Conservation (phyloP, 1,140 invertebrate genomes). For the Fopius arisanus region DNA sequence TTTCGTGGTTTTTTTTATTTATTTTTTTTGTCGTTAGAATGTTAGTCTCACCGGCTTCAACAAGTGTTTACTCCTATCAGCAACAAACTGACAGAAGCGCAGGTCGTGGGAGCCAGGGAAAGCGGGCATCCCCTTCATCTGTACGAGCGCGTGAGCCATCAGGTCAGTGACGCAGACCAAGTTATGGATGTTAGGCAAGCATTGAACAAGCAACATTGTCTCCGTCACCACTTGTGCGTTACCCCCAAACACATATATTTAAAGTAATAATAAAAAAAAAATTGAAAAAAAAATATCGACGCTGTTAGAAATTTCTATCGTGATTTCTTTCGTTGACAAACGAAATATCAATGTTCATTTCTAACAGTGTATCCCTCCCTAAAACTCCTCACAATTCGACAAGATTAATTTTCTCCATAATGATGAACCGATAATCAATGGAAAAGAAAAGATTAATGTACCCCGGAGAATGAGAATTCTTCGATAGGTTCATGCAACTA, state of each 20-base stretch:
- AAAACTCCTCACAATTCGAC: background rate
- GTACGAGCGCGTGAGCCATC: constrained; percentile 67
- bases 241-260: constrained; percentile 27
- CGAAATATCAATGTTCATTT: background rate
- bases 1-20: background rate
- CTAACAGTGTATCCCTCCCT: background rate
- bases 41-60: constrained; percentile 89
- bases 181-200: constrained; percentile 64
- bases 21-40: constrained; percentile 49
- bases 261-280: background rate
- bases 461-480: too few relatives aligned
- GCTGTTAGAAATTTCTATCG: constrained; percentile 10
- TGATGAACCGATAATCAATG: too few relatives aligned
- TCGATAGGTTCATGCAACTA: constrained; percentile 35
- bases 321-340: too few relatives aligned
- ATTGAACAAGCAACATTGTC: constrained; percentile 67
- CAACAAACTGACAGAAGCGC: constrained; percentile 91
- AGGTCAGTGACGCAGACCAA: constrained; percentile 62
- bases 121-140: constrained; percentile 91
- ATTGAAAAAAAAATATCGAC: background rate
- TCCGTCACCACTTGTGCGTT: constrained; percentile 64
- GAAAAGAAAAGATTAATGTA: too few relatives aligned
- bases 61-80: constrained; percentile 92
- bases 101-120: constrained; percentile 94
- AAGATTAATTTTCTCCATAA: background rate